Evolutionary conservation across 2,113 vertebrate species (phyloP).

Genomic region (Xenopus borealis): DNA sequence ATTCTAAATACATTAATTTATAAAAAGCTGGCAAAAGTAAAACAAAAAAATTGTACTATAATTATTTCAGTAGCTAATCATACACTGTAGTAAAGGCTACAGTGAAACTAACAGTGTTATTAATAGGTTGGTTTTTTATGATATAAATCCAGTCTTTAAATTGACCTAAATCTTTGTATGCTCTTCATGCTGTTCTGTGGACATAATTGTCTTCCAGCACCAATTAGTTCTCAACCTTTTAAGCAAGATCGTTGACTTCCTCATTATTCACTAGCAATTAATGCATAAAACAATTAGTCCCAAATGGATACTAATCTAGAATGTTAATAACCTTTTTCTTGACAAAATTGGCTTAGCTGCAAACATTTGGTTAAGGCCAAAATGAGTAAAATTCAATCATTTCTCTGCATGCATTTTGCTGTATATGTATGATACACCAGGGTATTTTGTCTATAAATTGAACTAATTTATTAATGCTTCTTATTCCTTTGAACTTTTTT

Average conservation of each 20-base stretch:
- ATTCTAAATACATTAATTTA: too few relatives aligned
- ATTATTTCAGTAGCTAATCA: too few relatives aligned
- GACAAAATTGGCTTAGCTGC: constrained; percentile 29
- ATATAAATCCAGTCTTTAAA: constrained; percentile 34
- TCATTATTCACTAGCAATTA: constrained; percentile 67
- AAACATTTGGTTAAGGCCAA: background rate
- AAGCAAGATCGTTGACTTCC: constrained; percentile 52
- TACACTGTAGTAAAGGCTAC: background rate
- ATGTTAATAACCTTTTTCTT: constrained; percentile 44
- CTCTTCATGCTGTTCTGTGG: constrained; percentile 42
- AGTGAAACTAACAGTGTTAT: constrained; percentile 12
- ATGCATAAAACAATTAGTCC: constrained; percentile 57
- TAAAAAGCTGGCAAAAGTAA: too few relatives aligned
- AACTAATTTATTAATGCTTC: constrained; percentile 23
- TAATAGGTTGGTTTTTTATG: constrained; percentile 9
- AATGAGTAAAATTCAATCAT: accelerated
- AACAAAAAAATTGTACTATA: too few relatives aligned
- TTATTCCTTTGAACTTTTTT: background rate
- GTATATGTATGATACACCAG: constrained; percentile 6
- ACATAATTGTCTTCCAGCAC: constrained; percentile 52
- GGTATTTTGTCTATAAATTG: constrained; percentile 29
- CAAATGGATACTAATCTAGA: constrained; percentile 52
- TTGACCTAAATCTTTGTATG: constrained; percentile 28
- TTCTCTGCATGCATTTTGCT: constrained; percentile 5
- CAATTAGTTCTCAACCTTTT: constrained; percentile 54